Evolutionary conservation across 2,888 invertebrate genomes (phyloP), one percentile per base, ranked within the genome.

Genomic region (Drosophila nigricruria): DNA sequence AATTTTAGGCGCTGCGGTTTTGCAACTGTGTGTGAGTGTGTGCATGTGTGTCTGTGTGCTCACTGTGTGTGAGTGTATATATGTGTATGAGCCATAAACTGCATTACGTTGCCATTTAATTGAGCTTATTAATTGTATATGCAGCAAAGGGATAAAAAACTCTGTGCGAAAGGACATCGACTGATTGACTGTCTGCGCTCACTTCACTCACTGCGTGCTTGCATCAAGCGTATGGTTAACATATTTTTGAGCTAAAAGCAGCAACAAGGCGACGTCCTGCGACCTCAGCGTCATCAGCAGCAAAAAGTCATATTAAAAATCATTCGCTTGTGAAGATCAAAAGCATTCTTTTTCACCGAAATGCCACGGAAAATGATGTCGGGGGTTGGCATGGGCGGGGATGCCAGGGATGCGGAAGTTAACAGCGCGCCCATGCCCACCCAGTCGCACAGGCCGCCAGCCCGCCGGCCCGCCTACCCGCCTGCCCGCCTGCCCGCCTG

Each of bases 261-360:
- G 50, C 53, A 53, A 20, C 43, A 20, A 47, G 16, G 18, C 23
- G 20, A 36, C 53, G 20, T 30, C 49, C 14, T 16, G 2, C 47
- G 25, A 47, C 52, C 47, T 50, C 52, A 69, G 70, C 76, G 61
- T 72, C 75, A 66, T 70, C 75, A 65, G 47, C 81, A 78, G 65
- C 78, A 83, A 88, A 89, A 89, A 85, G 82, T 82, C 81, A 90
- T 92, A 91, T 92, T 91, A 91, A 91, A 90, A 91, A 92, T 89
- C 92, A 91, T 91, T 90, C 89, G 90, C 89, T 91, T 90, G 92
- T 90, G 91, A 92, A 91, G 92, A 92, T 91, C 91, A 92, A 91
- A 91, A 91, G 91, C 91, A 91, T 91, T 90, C 83, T 90, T 88
- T 89, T 85, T 88, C 77, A 89, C 86, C 88, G 73, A 85, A 85